phyloP scores from a whole-genome alignment of 2,113 vertebrate species.

The Ceyx melanurus region DNA sequence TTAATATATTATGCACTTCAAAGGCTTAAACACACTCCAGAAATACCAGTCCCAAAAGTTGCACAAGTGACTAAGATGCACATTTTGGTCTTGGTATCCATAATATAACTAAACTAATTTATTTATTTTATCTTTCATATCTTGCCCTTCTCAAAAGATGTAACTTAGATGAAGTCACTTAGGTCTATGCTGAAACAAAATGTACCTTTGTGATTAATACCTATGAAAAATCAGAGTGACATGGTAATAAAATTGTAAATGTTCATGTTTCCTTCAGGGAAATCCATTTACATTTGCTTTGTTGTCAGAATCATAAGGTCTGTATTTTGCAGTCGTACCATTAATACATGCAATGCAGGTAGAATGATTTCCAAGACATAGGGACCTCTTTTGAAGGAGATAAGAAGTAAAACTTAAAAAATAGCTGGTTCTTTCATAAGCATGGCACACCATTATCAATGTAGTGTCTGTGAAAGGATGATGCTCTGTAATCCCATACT shows the following conservation, averaged over 20 bases:
- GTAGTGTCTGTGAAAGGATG: not conserved
- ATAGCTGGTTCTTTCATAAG: not conserved
- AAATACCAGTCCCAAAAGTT: not conserved
- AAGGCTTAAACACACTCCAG: not conserved
- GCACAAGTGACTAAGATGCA: not conserved
- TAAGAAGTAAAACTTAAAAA: not conserved
- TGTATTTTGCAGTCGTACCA: conserved; percentile 10
- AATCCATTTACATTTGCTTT: conserved; percentile 55
- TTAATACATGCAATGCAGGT: conserved; percentile 41
- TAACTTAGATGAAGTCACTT: conserved; percentile 25
- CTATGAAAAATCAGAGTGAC: conserved; percentile 66
- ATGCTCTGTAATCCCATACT: not conserved
- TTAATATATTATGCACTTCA: not conserved
- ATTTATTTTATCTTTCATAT: not conserved
- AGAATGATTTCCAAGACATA: conserved; percentile 58
- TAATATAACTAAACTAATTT: not conserved
- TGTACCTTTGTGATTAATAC: conserved; percentile 72
- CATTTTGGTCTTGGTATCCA: not conserved
- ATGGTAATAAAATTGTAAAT: conserved; percentile 67
- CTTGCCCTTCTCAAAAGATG: conserved; percentile 9
- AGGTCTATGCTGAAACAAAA: conserved; percentile 30
- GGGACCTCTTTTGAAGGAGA: not conserved
- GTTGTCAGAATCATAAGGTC: conserved; percentile 59
- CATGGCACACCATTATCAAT: not conserved
- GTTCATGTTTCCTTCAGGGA: conserved; percentile 59